Percentiles rank a stretch among this genome's conserved stretches.
phyloP scores from a whole-genome alignment of 1,140 invertebrate genomes.

The Oppia nitens region DNA sequence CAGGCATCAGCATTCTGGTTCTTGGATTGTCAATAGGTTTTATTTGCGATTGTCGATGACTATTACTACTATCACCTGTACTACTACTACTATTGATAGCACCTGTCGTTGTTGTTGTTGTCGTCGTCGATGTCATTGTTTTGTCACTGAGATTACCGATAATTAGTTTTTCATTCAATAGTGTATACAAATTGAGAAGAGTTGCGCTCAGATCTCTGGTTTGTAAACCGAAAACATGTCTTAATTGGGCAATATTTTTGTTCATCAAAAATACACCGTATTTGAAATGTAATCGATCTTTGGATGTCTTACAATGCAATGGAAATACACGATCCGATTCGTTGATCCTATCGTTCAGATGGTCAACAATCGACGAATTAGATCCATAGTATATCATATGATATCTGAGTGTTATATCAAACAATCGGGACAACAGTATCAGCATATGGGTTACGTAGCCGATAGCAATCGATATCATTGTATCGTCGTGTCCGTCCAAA shows the following conservation, averaged over 20 bases:
- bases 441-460: slow-evolving; percentile 63
- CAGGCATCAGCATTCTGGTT: background rate
- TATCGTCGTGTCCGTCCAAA: slow-evolving; percentile 42
- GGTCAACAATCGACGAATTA: slow-evolving; percentile 52
- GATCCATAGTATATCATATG: slow-evolving; percentile 50
- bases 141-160: background rate
- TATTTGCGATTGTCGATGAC: background rate
- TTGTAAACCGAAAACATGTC: slow-evolving; percentile 49
- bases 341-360: slow-evolving; percentile 35
- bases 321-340: slow-evolving; percentile 43
- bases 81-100: too few species aligned
- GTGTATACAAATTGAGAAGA: slow-evolving; percentile 46
- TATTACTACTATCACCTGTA: background rate
- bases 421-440: slow-evolving; percentile 55
- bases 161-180: slow-evolving; percentile 25
- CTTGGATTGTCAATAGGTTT: background rate
- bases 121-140: background rate
- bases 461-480: slow-evolving; percentile 50
- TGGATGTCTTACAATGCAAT: slow-evolving; percentile 43
- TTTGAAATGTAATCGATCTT: slow-evolving; percentile 51
- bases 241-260: slow-evolving; percentile 65
- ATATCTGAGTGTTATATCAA: slow-evolving; percentile 62
- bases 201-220: slow-evolving; percentile 52
- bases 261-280: slow-evolving; percentile 73
- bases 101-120: background rate